phyloP scores from a whole-genome alignment of 2,888 invertebrate species.

The Pharmacophagus antenor region DNA sequence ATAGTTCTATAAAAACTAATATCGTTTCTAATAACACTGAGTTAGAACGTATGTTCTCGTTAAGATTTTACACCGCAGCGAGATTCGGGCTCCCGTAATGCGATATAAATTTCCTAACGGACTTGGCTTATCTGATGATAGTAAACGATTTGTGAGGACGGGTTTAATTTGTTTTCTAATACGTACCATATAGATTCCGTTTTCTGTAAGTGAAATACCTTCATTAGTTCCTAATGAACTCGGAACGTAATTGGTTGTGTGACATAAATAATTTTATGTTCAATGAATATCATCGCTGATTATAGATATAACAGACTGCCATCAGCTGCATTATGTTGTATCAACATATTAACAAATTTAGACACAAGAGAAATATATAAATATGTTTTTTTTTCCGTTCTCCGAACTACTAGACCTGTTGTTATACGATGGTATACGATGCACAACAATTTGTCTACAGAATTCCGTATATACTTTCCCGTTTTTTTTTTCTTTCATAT shows the following conservation, averaged over 20 bases:
- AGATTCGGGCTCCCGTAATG: not conserved
- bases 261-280: not conserved
- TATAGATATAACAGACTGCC: not conserved
- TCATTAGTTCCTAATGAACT: conserved; percentile 23
- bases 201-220: conserved; percentile 24
- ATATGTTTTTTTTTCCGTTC: too few relatives aligned
- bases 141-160: conserved; percentile 5
- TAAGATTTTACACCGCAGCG: not conserved
- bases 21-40: not conserved
- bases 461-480: too few relatives aligned
- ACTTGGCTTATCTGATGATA: conserved; percentile 4
- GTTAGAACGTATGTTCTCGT: not conserved
- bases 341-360: not conserved
- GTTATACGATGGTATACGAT: too few relatives aligned
- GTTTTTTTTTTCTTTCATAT: too few relatives aligned
- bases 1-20: not conserved
- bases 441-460: too few relatives aligned
- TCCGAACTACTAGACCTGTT: too few relatives aligned
- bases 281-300: not conserved
- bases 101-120: not conserved
- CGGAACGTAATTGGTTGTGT: not conserved
- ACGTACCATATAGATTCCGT: conserved; percentile 12
- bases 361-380: too few relatives aligned
- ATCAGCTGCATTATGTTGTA: not conserved
- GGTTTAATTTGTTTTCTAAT: conserved; percentile 17